Percentiles rank a stretch among this genome's conserved stretches.
Evolutionary conservation across 64 coral and sea anemone genomes (phyloP).

Genomic region (Platygyra sinensis): DNA sequence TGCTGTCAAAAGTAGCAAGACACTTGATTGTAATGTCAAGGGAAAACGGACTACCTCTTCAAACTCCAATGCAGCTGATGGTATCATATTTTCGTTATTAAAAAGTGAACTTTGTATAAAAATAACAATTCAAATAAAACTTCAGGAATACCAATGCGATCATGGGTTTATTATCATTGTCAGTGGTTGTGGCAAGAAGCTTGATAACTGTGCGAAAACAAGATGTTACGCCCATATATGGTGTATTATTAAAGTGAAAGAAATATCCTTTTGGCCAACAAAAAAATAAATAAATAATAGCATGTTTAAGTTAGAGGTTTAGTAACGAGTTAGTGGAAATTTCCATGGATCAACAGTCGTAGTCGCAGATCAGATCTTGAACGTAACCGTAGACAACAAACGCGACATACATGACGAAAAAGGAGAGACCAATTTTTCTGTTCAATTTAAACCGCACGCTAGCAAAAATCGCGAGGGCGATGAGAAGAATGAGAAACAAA

Average conservation of each 20-base stretch:
- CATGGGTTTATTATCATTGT: too few species aligned
- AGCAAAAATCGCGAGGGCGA: conserved; percentile 65
- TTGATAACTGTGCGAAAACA: too few species aligned
- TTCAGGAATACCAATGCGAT: background rate
- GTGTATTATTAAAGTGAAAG: too few species aligned
- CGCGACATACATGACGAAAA: conserved; percentile 72
- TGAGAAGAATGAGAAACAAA: conserved; percentile 71
- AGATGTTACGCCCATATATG: too few species aligned
- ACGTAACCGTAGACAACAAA: conserved; percentile 91
- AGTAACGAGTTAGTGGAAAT: too few species aligned
- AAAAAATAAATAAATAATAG: too few species aligned
- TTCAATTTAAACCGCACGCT: conserved; percentile 72
- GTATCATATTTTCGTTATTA: background rate
- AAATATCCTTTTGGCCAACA: too few species aligned
- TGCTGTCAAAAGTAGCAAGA: background rate
- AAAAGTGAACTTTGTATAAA: background rate
- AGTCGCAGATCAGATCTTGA: conserved; percentile 75
- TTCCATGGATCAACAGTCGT: conserved; percentile 48
- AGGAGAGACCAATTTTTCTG: conserved; percentile 57
- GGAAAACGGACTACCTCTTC: background rate
- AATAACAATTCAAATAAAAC: conserved; percentile 19
- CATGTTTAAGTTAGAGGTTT: too few species aligned
- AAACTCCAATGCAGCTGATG: background rate
- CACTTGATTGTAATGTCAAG: background rate
- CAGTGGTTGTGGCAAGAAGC: too few species aligned